Conservation (phyloP, 2,888 invertebrate species). For the Callosobruchus maculatus region DNA sequence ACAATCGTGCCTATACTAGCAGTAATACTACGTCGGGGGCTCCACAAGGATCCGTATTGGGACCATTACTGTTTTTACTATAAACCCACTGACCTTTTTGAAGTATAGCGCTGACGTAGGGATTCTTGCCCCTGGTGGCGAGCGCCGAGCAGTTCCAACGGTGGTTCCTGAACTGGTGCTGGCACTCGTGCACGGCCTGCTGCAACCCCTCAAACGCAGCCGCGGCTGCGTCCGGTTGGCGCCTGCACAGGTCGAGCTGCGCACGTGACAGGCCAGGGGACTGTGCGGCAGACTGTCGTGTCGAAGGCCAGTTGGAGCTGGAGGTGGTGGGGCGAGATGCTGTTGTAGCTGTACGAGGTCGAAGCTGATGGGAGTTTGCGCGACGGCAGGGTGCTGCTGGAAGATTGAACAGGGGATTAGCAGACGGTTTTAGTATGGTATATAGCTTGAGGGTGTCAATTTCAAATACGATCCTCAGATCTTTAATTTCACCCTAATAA, state of each 20-base stretch:
- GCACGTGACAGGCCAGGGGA: slow-evolving; percentile 78
- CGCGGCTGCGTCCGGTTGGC: slow-evolving; percentile 79
- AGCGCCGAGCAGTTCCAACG: slow-evolving; percentile 90
- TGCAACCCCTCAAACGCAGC: slow-evolving; percentile 82
- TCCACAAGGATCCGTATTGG: too few species aligned
- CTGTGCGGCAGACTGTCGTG: slow-evolving; percentile 64
- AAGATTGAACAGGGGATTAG: too few species aligned
- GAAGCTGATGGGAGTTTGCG: slow-evolving; percentile 19
- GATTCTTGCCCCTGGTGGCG: slow-evolving; percentile 71
- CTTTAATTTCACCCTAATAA: too few species aligned
- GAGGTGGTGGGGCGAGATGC: slow-evolving; percentile 13
- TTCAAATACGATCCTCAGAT: too few species aligned
- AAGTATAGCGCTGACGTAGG: slow-evolving; percentile 78
- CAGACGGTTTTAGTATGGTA: too few species aligned
- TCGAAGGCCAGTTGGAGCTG: slow-evolving; percentile 16
- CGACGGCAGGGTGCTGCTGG: slow-evolving; percentile 8
- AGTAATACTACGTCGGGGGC: too few species aligned
- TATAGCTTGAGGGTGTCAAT: too few species aligned
- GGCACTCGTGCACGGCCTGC: slow-evolving; percentile 81
- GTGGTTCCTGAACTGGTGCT: slow-evolving; percentile 83
- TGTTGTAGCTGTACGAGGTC: slow-evolving; percentile 15
- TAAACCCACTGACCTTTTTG: slow-evolving; percentile 77
- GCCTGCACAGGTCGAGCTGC: slow-evolving; percentile 78
- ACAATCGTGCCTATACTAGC: too few species aligned
- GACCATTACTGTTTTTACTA: too few species aligned